phyloP scores from a whole-genome alignment of 2,113 vertebrate genomes.

The Procavia capensis region DNA sequence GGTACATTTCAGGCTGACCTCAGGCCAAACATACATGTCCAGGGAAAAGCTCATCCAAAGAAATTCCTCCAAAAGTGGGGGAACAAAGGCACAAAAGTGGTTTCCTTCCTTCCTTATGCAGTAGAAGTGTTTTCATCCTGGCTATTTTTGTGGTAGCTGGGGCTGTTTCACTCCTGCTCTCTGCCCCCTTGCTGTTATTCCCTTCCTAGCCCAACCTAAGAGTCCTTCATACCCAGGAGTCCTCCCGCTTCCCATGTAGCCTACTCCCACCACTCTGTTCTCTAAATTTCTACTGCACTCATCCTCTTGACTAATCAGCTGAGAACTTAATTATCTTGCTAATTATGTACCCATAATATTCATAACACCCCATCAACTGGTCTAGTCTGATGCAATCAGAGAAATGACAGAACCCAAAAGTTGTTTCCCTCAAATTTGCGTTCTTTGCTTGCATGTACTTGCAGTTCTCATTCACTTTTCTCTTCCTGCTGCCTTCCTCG shows the following conservation, averaged over 20 bases:
- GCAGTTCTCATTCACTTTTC: neutral
- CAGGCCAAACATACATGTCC: neutral
- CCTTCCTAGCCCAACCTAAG: neutral
- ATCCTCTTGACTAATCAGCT: neutral
- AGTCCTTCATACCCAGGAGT: fast-evolving
- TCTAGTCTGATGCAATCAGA: neutral
- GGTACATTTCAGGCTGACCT: neutral
- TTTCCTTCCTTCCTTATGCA: neutral
- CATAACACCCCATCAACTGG: neutral
- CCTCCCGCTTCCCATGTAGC: neutral
- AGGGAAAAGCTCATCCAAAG: neutral
- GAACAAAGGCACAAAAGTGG: neutral
- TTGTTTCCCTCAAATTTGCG: neutral
- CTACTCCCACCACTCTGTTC: neutral
- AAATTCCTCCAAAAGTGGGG: too few species aligned
- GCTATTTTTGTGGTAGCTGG: neutral
- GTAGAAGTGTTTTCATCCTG: neutral
- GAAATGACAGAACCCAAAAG: neutral
- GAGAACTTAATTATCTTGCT: neutral
- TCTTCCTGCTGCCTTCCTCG: neutral
- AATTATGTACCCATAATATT: neutral
- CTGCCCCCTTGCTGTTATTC: too few species aligned
- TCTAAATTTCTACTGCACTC: neutral
- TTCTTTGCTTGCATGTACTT: neutral
- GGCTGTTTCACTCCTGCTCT: neutral